Evolutionary conservation across 2,113 vertebrate species (phyloP).

Genomic region (Chelonoidis abingdonii): DNA sequence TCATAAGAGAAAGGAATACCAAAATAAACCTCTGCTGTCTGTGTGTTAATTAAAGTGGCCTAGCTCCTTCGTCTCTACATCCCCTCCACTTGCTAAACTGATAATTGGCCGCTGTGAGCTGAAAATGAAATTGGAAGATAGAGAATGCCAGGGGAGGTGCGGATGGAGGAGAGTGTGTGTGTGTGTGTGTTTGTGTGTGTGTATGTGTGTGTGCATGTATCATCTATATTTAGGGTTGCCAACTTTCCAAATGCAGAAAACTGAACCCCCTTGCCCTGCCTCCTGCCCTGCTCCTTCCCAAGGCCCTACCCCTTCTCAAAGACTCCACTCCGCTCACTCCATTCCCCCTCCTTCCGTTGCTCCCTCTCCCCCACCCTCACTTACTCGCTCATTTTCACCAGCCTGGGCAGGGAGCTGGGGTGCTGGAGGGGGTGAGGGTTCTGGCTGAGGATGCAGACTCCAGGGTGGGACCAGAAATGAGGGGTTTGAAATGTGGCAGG

Average conservation of each 20-base stretch:
- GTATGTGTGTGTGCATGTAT: background rate
- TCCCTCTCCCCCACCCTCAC: no score
- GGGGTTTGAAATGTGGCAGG: no score
- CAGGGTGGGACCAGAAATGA: no score
- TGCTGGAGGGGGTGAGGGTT: no score
- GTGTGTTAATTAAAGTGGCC: conserved; percentile 62
- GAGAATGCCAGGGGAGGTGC: background rate
- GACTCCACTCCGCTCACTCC: no score
- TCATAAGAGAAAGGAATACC: background rate
- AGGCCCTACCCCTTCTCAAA: no score
- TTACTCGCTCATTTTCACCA: no score
- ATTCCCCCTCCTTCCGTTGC: no score
- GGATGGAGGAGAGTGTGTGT: background rate
- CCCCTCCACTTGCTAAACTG: conserved; percentile 24
- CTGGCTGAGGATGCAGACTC: no score
- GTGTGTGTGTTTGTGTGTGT: rapidly evolving
- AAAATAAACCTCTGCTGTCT: conserved; percentile 36
- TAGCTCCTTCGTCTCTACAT: conserved; percentile 43
- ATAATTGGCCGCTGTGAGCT: conserved; percentile 60
- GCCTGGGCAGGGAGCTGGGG: no score
- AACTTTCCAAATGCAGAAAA: background rate
- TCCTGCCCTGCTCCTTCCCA: no score
- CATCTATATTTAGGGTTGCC: background rate
- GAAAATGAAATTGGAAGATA: conserved; percentile 45
- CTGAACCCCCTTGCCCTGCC: no score